Evolutionary conservation across 1,140 invertebrate species (phyloP).

Genomic region (Sycobia sp.): DNA sequence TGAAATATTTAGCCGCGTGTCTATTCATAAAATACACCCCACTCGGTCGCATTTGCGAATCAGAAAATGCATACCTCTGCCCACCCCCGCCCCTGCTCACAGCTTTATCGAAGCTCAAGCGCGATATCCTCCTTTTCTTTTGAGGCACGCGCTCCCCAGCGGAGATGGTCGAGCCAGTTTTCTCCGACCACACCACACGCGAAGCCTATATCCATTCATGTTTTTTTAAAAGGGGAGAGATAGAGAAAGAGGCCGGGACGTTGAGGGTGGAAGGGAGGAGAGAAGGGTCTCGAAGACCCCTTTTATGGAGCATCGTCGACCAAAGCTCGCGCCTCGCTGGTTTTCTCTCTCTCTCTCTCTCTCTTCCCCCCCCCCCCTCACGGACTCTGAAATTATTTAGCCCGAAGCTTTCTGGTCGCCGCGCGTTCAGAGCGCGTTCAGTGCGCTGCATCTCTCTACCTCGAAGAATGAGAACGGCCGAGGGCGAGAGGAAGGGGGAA

Average conservation of each 20-base stretch:
- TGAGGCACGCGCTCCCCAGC: slow-evolving; percentile 12
- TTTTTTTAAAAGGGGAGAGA: slow-evolving; percentile 24
- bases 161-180: background rate
- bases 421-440: too few species aligned
- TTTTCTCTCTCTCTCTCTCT: too few species aligned
- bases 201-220: slow-evolving; percentile 18
- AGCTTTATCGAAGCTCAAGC: background rate
- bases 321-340: slow-evolving; percentile 24
- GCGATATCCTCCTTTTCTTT: background rate
- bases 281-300: slow-evolving; percentile 16
- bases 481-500: background rate
- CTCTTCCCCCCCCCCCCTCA: too few species aligned
- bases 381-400: slow-evolving; percentile 29
- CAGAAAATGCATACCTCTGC: background rate
- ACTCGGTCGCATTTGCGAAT: slow-evolving; percentile 1
- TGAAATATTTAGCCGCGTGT: too few species aligned
- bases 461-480: slow-evolving; percentile 1
- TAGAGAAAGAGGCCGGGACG: too few species aligned
- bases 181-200: background rate
- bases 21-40: too few species aligned
- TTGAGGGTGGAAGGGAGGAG: too few species aligned
- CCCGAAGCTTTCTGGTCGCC: slow-evolving; percentile 14
- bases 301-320: slow-evolving; percentile 21
- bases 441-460: slow-evolving; percentile 6
- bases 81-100: too few species aligned